Base-by-base conservation (phyloP, 2,113 vertebrate species). In the Colinus virginianus region DNA sequence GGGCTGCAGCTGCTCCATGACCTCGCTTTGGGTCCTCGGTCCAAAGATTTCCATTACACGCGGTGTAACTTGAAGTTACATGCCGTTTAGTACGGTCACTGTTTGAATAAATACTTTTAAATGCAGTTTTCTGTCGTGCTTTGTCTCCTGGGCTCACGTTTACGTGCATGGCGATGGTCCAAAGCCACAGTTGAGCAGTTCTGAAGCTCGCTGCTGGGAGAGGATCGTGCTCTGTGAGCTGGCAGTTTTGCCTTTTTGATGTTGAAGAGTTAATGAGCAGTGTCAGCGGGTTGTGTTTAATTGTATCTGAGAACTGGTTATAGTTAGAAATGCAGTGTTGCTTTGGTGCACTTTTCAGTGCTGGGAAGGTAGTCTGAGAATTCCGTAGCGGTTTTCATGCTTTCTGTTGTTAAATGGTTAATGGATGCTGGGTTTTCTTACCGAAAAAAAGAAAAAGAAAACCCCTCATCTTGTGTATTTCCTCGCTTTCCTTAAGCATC, bases 101-200 rank as follows among this genome's bases (percentile, higher is more conserved):
- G 5, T 22, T 79, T 67, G 28, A 94, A 94, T 95, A 94, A 95
- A 93, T 62, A 23, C 7, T 6, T 21, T 70, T 69, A 42, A 28
- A 55, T 68, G 5, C 21, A 34, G 11, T 58, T 90, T 91, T 68
- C 38, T 79, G 23, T 78, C 78, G 55, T 77, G 53, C 32, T 55
- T 92, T 74, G 8, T 93, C 9, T 90, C 76, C 90, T 55, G 67
- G 51, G 28, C 7, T 90, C 6, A 6, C 23, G 80, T 49, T 25
- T 78, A 36, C 40, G 51, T 8, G 15, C 0, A 0, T 4, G 32
- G 38, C 11, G 30, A 3, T 58, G 45, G 22, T 88, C 78, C 43
- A 17, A 81, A 68, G 32, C 36, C 21, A 7, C 34, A 55, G 22
- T 36, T 1, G 36, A 38, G 38, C 2, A 0, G 75, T 90, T 72